Evolutionary conservation across 2,888 invertebrate genomes (phyloP), one percentile per base, ranked within the genome.

Genomic region (Proisotoma minuta): DNA sequence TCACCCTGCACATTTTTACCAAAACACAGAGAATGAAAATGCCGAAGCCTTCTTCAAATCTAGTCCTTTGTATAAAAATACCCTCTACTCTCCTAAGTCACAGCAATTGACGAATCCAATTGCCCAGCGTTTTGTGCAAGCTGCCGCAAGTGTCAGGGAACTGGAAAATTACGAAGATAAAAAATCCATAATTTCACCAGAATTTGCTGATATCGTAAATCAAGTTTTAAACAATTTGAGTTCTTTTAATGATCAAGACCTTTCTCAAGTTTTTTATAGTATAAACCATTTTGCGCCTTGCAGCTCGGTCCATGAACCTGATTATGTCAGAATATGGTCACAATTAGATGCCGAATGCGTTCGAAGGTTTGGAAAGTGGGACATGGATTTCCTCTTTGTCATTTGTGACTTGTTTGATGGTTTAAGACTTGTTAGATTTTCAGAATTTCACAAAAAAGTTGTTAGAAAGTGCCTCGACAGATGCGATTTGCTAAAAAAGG

Each of bases 301-400:
- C 18, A 76, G 77, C 20, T 80, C 82, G 0, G 77, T 81, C 8
- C 78, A 80, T 57, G 79, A 82, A 2, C 81, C 82, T 62, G 85
- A 86, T 76, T 86, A 79, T 73, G 80, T 82, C 60, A 83, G 84
- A 74, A 77, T 89, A 1, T 87, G 87, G 85, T 84, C 81, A 56
- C 82, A 83, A 12, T 75, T 91, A 52, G 88, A 89, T 75, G 81
- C 83, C 69, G 83, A 83, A 59, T 87, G 88, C 73, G 75, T 81
- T 18, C 71, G 78, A 0, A 77, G 81, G 40, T 75, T 81, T 66
- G 75, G 76, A 0, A 71, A 75, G 0, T 86, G 85, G 85, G 75
- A 80, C 20, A 74, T 77, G 15, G 79, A 84, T 53, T 79, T 84
- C 71, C 74, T 82, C 62, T 78, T 89, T n/a, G 75, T 79, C 57